Conservation (phyloP, 2,797 vertebrate species). For the Lepidocolaptes lacrymiger region DNA sequence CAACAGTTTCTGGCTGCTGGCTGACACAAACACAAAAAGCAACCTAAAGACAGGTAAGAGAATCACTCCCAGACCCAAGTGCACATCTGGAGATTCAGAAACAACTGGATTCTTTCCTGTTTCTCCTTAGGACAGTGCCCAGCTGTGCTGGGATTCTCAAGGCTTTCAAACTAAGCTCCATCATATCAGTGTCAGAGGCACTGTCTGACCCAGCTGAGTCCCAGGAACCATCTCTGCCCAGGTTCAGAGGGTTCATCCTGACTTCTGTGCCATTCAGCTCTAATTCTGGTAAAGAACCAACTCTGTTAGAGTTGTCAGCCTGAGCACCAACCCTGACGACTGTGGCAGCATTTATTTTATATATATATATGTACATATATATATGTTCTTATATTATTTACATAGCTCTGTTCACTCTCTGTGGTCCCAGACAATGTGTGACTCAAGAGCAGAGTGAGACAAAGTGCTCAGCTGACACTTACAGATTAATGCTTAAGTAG, state of each 20-base stretch:
- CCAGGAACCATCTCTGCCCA: background rate
- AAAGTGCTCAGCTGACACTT: background rate
- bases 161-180: background rate
- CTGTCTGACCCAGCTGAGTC: accelerated
- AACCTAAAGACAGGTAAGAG: background rate
- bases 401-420: background rate
- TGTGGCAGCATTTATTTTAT: background rate
- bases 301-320: background rate
- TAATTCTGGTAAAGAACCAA: background rate
- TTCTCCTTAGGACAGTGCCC: background rate
- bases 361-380: too few relatives aligned
- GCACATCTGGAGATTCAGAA: background rate
- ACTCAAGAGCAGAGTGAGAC: background rate
- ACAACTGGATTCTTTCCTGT: background rate
- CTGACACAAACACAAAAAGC: background rate
- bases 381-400: background rate
- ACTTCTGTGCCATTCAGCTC: background rate
- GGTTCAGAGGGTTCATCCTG: background rate
- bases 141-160: background rate
- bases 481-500: background rate
- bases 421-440: background rate
- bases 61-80: background rate
- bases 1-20: background rate
- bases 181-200: background rate
- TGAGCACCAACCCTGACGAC: background rate